Evolutionary conservation across 2,888 invertebrate genomes (phyloP).

Genomic region (Melinaea marsaeus): DNA sequence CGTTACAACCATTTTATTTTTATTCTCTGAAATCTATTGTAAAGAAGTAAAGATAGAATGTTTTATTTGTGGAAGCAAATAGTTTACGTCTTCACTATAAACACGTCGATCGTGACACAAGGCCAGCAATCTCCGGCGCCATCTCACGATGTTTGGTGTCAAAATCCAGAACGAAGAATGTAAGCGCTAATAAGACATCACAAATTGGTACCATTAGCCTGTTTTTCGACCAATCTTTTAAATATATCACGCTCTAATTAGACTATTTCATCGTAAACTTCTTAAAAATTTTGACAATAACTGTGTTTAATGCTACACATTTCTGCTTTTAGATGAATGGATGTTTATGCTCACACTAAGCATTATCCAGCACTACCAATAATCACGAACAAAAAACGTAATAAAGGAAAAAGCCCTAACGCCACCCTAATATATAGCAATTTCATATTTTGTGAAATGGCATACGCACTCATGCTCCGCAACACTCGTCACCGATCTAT

Average conservation of each 20-base stretch:
- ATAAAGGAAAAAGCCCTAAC: constrained; percentile 56
- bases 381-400: constrained; percentile 42
- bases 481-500: constrained; percentile 73
- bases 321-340: constrained; percentile 27
- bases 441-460: constrained; percentile 73
- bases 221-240: constrained; percentile 39
- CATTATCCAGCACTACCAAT: constrained; percentile 22
- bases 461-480: constrained; percentile 47
- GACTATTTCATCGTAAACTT: constrained; percentile 38
- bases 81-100: constrained; percentile 18
- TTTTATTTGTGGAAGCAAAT: constrained; percentile 6
- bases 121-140: constrained; percentile 50
- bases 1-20: no score
- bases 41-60: neutral
- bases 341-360: constrained; percentile 7
- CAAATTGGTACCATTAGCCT: constrained; percentile 58
- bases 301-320: constrained; percentile 15
- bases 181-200: constrained; percentile 45
- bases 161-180: constrained; percentile 55
- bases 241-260: constrained; percentile 52
- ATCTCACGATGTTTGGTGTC: constrained; percentile 60
- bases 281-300: constrained; percentile 8
- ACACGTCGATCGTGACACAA: constrained; percentile 47
- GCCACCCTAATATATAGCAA: constrained; percentile 64
- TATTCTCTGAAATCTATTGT: neutral